A percentile compares a stretch with the other conserved stretches of the same genome.
phyloP scores from a whole-genome alignment of 2,113 vertebrate genomes.

The Aptenodytes forsteri region DNA sequence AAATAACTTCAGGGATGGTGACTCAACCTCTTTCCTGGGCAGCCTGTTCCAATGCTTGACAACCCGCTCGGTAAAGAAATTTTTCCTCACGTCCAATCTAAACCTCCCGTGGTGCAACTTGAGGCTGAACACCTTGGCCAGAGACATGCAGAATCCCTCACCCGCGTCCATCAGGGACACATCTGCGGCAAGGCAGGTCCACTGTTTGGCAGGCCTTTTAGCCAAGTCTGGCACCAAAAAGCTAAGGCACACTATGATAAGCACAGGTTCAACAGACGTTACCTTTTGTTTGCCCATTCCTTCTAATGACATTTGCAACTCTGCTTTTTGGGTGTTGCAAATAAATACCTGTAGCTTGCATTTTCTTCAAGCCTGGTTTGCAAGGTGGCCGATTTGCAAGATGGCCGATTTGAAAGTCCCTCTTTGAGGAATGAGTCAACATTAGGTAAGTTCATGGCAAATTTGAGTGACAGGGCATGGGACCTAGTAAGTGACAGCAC shows the following conservation, averaged over 20 bases:
- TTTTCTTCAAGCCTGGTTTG: background rate
- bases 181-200: background rate
- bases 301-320: background rate
- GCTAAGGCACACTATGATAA: background rate
- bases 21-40: background rate
- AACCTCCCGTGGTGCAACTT: background rate
- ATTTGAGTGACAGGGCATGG: background rate
- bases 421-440: background rate
- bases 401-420: background rate
- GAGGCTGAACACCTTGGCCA: background rate
- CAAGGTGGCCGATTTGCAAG: background rate
- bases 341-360: background rate
- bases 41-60: background rate
- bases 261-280: background rate
- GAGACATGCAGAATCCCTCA: background rate
- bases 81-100: background rate
- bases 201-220: background rate
- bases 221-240: background rate
- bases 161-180: accelerated
- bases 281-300: background rate
- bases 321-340: background rate
- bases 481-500: background rate
- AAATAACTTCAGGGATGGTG: background rate
- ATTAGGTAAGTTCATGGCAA: background rate
- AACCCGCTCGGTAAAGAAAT: background rate